Evolutionary conservation across 2,113 vertebrate species (phyloP).

Genomic region (Stictonetta naevosa): DNA sequence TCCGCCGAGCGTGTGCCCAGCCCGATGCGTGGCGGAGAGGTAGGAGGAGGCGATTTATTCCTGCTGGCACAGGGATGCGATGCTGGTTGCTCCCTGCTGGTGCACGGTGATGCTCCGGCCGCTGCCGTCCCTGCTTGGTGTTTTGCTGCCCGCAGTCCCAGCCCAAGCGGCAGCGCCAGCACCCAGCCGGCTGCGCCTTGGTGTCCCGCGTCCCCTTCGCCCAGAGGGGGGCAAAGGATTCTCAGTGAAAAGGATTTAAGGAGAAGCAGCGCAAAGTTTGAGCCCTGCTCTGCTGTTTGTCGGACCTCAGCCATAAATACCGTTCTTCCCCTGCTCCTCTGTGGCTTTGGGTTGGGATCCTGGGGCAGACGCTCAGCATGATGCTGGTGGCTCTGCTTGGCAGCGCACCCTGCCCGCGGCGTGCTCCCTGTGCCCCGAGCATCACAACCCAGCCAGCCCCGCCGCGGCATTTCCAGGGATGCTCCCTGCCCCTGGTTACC

Average conservation of each 20-base stretch:
- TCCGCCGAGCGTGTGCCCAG: background rate
- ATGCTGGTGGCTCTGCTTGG: background rate
- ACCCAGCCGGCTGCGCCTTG: background rate
- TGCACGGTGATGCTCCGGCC: background rate
- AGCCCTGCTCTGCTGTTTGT: fast-evolving
- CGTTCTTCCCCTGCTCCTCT: fast-evolving
- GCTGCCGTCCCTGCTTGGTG: fast-evolving
- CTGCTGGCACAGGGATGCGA: background rate
- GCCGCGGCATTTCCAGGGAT: background rate
- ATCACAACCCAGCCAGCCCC: background rate
- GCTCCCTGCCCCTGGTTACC: conserved; percentile 12
- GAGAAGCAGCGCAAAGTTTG: background rate
- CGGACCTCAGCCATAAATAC: fast-evolving
- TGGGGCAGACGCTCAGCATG: fast-evolving
- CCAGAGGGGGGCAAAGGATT: background rate
- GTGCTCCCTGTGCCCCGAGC: background rate
- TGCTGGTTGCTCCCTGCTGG: background rate
- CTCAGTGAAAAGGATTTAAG: background rate
- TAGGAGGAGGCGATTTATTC: background rate
- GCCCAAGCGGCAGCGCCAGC: background rate
- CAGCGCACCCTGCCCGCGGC: background rate
- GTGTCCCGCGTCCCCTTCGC: background rate
- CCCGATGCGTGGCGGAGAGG: background rate
- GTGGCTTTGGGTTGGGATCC: background rate
- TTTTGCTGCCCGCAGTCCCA: background rate